phyloP scores from a whole-genome alignment of 1,140 invertebrate genomes.

The Cotesia glomerata region DNA sequence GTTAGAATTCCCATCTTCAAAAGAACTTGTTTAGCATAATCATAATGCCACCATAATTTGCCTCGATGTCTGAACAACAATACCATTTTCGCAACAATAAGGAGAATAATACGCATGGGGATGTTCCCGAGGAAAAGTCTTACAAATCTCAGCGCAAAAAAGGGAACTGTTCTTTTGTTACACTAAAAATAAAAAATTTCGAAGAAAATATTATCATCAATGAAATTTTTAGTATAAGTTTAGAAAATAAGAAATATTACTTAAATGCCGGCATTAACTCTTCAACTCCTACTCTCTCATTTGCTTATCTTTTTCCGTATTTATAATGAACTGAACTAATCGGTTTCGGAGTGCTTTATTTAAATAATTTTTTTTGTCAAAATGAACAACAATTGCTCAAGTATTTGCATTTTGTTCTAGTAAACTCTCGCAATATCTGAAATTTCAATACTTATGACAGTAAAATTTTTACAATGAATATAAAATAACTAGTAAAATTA shows the following conservation, averaged over 20 bases:
- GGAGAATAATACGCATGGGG: conserved; percentile 5
- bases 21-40: conserved; percentile 12
- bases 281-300: neutral
- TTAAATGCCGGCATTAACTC: neutral
- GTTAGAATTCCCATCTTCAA: conserved; percentile 4
- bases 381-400: conserved; percentile 5
- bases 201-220: neutral
- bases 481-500: too few species aligned
- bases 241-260: conserved; percentile 8
- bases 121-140: conserved; percentile 19
- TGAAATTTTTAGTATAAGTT: neutral
- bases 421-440: conserved; percentile 6
- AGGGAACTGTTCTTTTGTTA: conserved; percentile 1
- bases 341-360: neutral
- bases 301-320: neutral
- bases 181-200: too few species aligned
- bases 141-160: neutral
- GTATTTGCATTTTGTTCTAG: neutral
- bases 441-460: neutral
- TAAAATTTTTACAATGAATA: too few species aligned
- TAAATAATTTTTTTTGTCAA: conserved; percentile 1
- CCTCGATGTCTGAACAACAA: conserved; percentile 3
- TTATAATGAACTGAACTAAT: conserved; percentile 1
- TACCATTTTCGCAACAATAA: neutral
- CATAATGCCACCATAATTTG: conserved; percentile 20